Percentiles rank a stretch among this genome's conserved stretches.
These are phyloP conservation scores for Coelogynopora nodosa DNA, from an alignment of 2,888 invertebrate species.

Conservation along the genomic window DNA sequence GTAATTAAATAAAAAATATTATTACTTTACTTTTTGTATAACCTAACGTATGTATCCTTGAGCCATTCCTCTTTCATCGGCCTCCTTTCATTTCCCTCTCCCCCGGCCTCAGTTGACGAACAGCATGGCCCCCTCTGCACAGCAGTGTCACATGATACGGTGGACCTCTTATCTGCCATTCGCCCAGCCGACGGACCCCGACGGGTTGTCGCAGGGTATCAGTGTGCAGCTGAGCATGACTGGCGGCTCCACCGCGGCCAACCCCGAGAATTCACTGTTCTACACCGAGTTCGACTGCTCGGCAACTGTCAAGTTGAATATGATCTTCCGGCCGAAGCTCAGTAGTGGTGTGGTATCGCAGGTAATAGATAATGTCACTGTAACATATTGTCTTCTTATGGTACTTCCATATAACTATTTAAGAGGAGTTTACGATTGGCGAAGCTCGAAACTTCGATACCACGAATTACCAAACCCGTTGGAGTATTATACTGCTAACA, in stretches of 20 bases:
- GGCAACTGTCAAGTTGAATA: not conserved
- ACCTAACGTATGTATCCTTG: too few relatives aligned
- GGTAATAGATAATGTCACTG: too few relatives aligned
- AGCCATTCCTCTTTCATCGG: too few relatives aligned
- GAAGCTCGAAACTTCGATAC: too few relatives aligned
- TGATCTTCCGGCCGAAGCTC: not conserved
- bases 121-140: constrained; percentile 22
- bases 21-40: too few relatives aligned
- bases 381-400: too few relatives aligned
- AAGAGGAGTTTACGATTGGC: too few relatives aligned
- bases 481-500: too few relatives aligned
- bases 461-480: too few relatives aligned
- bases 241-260: not conserved
- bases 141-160: not conserved
- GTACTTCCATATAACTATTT: too few relatives aligned
- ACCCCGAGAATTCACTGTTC: not conserved
- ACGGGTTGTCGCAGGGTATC: not conserved
- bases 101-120: not conserved
- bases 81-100: too few relatives aligned
- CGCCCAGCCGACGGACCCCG: not conserved
- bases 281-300: not conserved
- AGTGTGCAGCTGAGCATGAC: not conserved
- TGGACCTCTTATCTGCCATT: not conserved
- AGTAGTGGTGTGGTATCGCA: not conserved
- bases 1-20: too few relatives aligned